Percentiles rank a stretch among this genome's conserved stretches.
Conservation (phyloP, 2,888 invertebrate genomes). For the Chesias legatella region DNA sequence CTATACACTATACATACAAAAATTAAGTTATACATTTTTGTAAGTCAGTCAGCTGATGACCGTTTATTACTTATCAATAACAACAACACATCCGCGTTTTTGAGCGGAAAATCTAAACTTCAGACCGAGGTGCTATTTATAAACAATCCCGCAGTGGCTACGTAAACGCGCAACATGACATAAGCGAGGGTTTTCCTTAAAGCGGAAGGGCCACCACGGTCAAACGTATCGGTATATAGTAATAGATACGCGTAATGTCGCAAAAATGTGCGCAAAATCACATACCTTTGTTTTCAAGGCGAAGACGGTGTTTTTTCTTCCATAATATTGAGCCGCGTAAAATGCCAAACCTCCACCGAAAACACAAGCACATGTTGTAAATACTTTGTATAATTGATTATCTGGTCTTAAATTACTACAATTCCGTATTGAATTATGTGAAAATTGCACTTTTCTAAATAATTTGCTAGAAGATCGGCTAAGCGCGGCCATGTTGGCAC, state of each 20-base stretch:
- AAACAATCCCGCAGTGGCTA: conserved; percentile 45
- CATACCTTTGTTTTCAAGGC: conserved; percentile 76
- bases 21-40: too few species aligned
- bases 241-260: background rate
- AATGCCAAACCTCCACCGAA: conserved; percentile 62
- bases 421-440: conserved; percentile 53
- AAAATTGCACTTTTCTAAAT: conserved; percentile 61
- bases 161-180: conserved; percentile 38
- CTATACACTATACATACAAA: too few species aligned
- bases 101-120: conserved; percentile 34
- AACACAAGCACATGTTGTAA: conserved; percentile 66
- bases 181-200: conserved; percentile 24
- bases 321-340: conserved; percentile 60
- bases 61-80: background rate
- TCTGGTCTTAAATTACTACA: conserved; percentile 52
- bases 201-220: background rate
- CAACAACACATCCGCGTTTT: conserved; percentile 4
- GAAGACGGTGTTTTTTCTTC: conserved; percentile 59
- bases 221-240: background rate
- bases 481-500: conserved; percentile 76
- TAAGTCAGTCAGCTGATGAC: background rate
- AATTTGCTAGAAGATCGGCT: conserved; percentile 67
- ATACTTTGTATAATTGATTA: conserved; percentile 49
- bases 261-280: conserved; percentile 8
- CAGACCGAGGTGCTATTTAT: conserved; percentile 52